These are phyloP conservation scores for Drosophila helvetica DNA, from an alignment of 2,888 invertebrate species.

Conservation along the genomic window DNA sequence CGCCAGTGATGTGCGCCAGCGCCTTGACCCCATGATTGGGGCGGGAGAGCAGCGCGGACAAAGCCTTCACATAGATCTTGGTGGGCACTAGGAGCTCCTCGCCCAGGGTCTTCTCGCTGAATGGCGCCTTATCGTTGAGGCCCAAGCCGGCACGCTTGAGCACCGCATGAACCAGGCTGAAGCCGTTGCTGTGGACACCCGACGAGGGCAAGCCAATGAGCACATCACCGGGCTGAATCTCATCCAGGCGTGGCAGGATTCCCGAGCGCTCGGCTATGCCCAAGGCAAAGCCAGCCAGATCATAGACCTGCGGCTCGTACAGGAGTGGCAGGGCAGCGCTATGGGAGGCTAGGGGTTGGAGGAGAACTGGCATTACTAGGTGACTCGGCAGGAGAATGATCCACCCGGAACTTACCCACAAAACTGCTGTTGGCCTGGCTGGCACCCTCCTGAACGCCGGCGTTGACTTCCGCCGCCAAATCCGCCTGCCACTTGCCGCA, in stretches of 20 bases:
- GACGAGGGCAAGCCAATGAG: slow-evolving; percentile 95
- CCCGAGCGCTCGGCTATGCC: slow-evolving; percentile 93
- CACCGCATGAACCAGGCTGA: slow-evolving; percentile 94
- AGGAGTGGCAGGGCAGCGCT: slow-evolving; percentile 98
- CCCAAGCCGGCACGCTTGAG: slow-evolving; percentile 89
- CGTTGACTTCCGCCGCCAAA: slow-evolving; percentile 85
- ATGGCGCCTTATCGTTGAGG: slow-evolving; percentile 89
- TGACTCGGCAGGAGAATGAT: background rate
- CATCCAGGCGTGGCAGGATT: slow-evolving; percentile 89
- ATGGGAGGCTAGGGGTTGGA: slow-evolving; percentile 89
- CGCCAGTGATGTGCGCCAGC: slow-evolving; percentile 98
- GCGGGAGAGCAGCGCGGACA: slow-evolving; percentile 87
- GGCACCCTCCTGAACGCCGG: slow-evolving; percentile 92
- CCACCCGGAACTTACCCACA: slow-evolving; percentile 87
- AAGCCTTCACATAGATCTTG: slow-evolving; percentile 92
- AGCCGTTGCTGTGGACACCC: slow-evolving; percentile 98
- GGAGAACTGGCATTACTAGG: background rate
- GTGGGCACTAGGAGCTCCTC: slow-evolving; percentile 95
- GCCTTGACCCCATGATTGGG: slow-evolving; percentile 90
- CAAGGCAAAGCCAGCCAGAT: slow-evolving; percentile 97
- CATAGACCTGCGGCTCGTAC: slow-evolving; percentile 94
- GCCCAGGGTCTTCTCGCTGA: slow-evolving; percentile 91
- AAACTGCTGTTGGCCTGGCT: slow-evolving; percentile 92
- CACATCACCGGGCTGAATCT: slow-evolving; percentile 90
- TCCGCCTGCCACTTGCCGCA: slow-evolving; percentile 91